These are phyloP conservation scores for Drosophila lacicola DNA, from an alignment of 2,888 invertebrate species.

Conservation along the genomic window DNA sequence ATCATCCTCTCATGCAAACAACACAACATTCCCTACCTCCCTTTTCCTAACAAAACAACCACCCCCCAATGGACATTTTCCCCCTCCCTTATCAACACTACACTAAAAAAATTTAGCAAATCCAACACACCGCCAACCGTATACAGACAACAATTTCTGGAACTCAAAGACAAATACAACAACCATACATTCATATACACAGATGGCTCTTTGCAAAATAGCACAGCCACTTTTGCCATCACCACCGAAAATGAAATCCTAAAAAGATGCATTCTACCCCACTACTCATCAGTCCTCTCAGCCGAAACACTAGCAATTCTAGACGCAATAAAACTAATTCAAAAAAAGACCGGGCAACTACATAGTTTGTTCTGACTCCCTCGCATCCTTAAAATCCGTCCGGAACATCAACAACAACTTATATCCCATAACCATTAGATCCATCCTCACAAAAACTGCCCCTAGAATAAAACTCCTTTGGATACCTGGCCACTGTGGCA, in stretches of 20 bases:
- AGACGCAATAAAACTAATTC: background rate
- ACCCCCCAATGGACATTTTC: background rate
- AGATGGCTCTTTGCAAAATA: background rate
- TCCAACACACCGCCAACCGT: background rate
- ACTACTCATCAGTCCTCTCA: background rate
- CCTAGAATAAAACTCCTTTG: background rate
- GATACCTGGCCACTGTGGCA: background rate
- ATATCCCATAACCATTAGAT: conserved; percentile 1
- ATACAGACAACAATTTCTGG: background rate
- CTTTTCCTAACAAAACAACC: background rate
- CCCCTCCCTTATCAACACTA: background rate
- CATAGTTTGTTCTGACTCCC: conserved; percentile 15
- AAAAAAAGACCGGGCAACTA: conserved; percentile 12
- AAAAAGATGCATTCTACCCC: conserved; percentile 7
- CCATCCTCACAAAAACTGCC: background rate
- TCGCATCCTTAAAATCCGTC: conserved; percentile 15
- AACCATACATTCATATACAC: conserved; percentile 8
- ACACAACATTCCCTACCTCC: conserved; percentile 5
- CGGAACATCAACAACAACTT: conserved; percentile 17
- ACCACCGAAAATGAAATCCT: background rate
- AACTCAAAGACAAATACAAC: conserved; percentile 2
- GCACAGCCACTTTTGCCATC: background rate
- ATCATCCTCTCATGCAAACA: background rate
- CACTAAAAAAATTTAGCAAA: background rate
- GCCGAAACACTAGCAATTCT: conserved; percentile 6